Percentiles rank a stretch among this genome's conserved stretches.
Evolutionary conservation across 2,888 invertebrate genomes (phyloP).

Genomic region (Loripinus fragilis): DNA sequence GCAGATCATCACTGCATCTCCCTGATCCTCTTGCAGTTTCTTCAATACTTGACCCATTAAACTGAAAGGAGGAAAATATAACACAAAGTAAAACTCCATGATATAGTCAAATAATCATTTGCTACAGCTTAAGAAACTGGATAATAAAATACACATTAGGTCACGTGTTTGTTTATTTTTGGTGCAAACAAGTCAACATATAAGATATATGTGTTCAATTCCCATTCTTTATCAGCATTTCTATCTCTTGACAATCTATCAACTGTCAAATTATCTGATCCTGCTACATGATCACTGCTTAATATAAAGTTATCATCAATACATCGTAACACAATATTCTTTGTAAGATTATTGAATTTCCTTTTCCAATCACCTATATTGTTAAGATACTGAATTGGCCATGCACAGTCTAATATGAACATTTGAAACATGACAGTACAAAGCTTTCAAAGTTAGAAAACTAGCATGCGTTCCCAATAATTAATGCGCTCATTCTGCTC

Average conservation of each 20-base stretch:
- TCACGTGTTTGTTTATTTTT: not conserved
- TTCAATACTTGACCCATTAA: not conserved
- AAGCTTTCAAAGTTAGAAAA: not conserved
- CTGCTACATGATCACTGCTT: not conserved
- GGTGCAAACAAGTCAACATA: not conserved
- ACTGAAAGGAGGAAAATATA: not conserved
- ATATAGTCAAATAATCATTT: not conserved
- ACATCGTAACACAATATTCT: not conserved
- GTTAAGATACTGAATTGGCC: not conserved
- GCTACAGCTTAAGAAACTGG: not conserved
- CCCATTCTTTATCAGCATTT: not conserved
- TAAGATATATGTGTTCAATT: not conserved
- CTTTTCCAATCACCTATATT: not conserved
- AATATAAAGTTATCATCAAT: not conserved
- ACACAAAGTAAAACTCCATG: not conserved
- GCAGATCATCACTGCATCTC: not conserved
- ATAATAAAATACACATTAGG: not conserved
- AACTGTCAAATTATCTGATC: not conserved
- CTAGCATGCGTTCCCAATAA: constrained; percentile 36
- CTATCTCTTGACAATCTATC: not conserved
- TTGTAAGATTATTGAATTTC: not conserved
- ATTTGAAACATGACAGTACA: not conserved
- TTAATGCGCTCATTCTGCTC: constrained; percentile 39
- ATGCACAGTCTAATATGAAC: not conserved
- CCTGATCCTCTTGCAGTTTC: not conserved